These are phyloP conservation scores for Doryteuthis pealeii DNA, from an alignment of 1,140 invertebrate species.

Conservation along the genomic window DNA sequence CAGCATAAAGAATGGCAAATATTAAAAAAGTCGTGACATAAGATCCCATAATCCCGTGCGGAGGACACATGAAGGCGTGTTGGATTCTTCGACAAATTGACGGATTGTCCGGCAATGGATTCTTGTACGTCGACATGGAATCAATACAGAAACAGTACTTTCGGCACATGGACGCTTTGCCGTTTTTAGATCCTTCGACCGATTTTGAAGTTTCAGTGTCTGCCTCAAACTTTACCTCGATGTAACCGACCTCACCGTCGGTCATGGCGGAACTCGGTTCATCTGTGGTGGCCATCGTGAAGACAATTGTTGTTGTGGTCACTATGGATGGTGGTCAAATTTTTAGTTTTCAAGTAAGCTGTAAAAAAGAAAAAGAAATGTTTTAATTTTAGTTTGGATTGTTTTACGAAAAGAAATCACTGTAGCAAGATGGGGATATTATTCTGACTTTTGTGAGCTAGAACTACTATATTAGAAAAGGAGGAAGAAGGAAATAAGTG, in stretches of 20 bases:
- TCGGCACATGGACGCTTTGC: conserved; percentile 22
- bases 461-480: too few species aligned
- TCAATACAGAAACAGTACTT: conserved; percentile 21
- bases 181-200: conserved; percentile 17
- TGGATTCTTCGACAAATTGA: conserved; percentile 30
- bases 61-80: conserved; percentile 53
- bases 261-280: background rate
- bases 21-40: conserved; percentile 40
- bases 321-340: too few species aligned
- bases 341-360: too few species aligned
- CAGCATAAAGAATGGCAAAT: conserved; percentile 73
- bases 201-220: background rate
- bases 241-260: too few species aligned
- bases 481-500: too few species aligned
- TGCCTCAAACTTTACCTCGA: too few species aligned
- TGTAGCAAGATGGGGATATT: too few species aligned
- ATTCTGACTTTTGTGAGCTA: too few species aligned
- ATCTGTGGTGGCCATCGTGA: background rate
- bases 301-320: too few species aligned
- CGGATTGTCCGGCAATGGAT: conserved; percentile 38
- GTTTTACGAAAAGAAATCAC: too few species aligned
- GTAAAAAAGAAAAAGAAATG: too few species aligned
- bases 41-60: conserved; percentile 50
- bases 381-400: too few species aligned
- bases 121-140: conserved; percentile 37